Percentiles rank a stretch among this genome's conserved stretches.
phyloP scores from a whole-genome alignment of 2,888 invertebrate genomes.

The Andrena haemorrhoa region DNA sequence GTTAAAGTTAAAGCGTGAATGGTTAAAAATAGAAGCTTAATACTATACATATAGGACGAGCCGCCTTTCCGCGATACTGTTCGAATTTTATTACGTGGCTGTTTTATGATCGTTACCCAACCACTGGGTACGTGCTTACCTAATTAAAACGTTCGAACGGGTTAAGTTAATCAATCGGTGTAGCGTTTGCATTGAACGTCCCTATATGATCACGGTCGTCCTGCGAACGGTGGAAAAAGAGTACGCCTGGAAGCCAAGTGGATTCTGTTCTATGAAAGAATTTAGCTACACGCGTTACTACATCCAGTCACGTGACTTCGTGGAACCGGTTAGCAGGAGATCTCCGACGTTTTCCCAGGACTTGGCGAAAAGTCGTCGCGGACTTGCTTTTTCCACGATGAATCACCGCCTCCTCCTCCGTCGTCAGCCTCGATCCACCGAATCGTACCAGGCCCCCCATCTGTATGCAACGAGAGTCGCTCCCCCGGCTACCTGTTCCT shows the following conservation, averaged over 20 bases:
- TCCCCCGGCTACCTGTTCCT: conserved; percentile 59
- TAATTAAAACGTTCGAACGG: too few species aligned
- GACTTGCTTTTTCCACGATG: conserved; percentile 45
- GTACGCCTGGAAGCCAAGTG: too few species aligned
- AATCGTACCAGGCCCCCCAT: conserved; percentile 29
- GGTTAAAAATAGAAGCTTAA: conserved; percentile 58
- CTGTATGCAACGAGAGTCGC: conserved; percentile 21
- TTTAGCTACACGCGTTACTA: neutral
- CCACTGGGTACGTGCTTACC: too few species aligned
- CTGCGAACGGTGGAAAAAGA: too few species aligned
- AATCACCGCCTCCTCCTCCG: conserved; percentile 32
- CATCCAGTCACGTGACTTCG: neutral
- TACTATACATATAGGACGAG: conserved; percentile 36
- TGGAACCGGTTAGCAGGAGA: conserved; percentile 35
- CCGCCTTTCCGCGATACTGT: conserved; percentile 36
- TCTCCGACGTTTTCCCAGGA: conserved; percentile 43
- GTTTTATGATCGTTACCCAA: conserved; percentile 22
- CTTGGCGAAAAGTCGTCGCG: conserved; percentile 30
- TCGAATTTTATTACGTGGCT: conserved; percentile 2
- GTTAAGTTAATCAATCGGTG: too few species aligned
- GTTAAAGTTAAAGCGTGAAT: conserved; percentile 60
- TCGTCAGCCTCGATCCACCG: conserved; percentile 32
- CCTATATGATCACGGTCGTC: too few species aligned
- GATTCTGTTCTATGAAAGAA: too few species aligned
- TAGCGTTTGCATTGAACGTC: too few species aligned